phyloP scores from a whole-genome alignment of 2,113 vertebrate genomes.

The Talpa occidentalis region DNA sequence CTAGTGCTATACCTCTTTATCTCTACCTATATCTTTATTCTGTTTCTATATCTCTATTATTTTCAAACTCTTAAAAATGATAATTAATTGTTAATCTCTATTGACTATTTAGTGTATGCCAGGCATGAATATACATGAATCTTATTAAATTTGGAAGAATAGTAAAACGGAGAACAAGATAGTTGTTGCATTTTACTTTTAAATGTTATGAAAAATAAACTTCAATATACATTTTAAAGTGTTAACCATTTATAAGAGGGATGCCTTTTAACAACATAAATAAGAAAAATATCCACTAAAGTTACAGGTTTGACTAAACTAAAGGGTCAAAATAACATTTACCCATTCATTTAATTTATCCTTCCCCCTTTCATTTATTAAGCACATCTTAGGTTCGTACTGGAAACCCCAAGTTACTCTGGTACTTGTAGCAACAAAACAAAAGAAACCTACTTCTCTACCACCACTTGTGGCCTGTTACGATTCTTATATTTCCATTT shows the following conservation, averaged over 20 bases:
- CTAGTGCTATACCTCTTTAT: background rate
- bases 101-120: background rate
- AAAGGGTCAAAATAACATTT: constrained; percentile 25
- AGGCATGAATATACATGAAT: background rate
- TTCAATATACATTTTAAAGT: background rate
- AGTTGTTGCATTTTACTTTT: background rate
- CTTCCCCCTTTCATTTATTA: background rate
- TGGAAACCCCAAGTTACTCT: background rate
- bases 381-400: background rate
- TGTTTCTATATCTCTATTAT: background rate
- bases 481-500: background rate
- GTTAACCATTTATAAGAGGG: background rate
- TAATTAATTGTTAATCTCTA: background rate
- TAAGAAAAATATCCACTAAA: background rate
- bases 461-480: background rate
- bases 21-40: background rate
- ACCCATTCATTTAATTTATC: background rate
- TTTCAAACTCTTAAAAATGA: background rate
- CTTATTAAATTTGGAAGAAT: background rate
- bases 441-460: background rate
- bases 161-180: constrained; percentile 22
- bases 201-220: constrained; percentile 28
- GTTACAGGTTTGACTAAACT: background rate
- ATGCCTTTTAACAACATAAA: background rate
- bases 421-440: background rate